These are phyloP conservation scores for Meiosimyza decipiens DNA, from an alignment of 2,888 invertebrate genomes.

Conservation along the genomic window DNA sequence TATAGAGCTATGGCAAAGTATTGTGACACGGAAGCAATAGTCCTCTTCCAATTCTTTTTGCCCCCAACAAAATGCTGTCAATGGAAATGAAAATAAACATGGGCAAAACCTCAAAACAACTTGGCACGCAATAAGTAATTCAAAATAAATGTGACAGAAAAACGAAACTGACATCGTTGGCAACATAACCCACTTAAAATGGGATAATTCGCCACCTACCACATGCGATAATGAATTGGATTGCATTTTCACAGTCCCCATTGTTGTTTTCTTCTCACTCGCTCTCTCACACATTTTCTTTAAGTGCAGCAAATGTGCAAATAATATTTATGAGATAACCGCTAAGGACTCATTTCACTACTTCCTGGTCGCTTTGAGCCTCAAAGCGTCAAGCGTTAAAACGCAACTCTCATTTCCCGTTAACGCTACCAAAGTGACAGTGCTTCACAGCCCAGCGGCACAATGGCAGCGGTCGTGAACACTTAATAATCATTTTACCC, in stretches of 20 bases:
- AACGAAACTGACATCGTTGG: slow-evolving; percentile 25
- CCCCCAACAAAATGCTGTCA: background rate
- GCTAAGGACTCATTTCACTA: background rate
- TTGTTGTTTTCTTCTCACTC: background rate
- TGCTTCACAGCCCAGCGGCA: slow-evolving; percentile 31
- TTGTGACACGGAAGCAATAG: no score
- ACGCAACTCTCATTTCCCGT: slow-evolving; percentile 52
- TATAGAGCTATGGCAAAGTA: no score
- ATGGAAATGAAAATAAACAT: background rate
- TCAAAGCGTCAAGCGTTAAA: slow-evolving; percentile 38
- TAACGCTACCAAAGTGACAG: slow-evolving; percentile 46
- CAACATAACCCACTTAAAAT: slow-evolving; percentile 8
- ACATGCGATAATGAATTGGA: background rate
- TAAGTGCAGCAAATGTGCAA: slow-evolving; percentile 22
- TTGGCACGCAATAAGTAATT: slow-evolving; percentile 32
- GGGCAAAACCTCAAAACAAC: background rate
- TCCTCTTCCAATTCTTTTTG: no score
- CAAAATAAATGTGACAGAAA: slow-evolving; percentile 32
- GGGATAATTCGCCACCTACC: slow-evolving; percentile 12
- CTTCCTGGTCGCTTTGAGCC: background rate
- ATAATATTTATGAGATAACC: slow-evolving; percentile 15
- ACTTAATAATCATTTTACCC: slow-evolving; percentile 31
- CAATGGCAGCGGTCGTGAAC: slow-evolving; percentile 28
- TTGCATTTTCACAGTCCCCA: background rate
- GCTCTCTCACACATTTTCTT: background rate